Conservation (phyloP, 1,140 invertebrate genomes). For the Triops longicaudatus region DNA sequence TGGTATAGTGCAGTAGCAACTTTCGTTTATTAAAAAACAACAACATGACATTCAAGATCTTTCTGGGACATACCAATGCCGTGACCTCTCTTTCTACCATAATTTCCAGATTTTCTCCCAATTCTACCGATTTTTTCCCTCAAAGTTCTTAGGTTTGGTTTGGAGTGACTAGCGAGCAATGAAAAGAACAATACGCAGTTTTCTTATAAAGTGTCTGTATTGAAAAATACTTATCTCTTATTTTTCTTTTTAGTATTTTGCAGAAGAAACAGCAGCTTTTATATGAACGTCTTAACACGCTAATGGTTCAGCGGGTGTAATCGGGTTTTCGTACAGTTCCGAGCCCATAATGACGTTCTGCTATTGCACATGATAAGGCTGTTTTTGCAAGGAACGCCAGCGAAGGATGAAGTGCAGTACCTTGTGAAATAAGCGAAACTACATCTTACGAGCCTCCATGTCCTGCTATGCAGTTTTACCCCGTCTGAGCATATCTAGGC, state of each 20-base stretch:
- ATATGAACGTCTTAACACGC: not conserved
- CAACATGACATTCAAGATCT: not conserved
- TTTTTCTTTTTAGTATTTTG: no score
- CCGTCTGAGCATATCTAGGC: not conserved
- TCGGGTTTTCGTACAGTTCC: not conserved
- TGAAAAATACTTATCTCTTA: no score
- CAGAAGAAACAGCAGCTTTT: not conserved
- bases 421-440: not conserved
- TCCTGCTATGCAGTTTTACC: not conserved
- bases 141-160: not conserved
- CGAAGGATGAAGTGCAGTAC: not conserved
- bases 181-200: no score
- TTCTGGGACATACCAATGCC: not conserved
- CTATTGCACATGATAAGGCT: not conserved
- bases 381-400: not conserved
- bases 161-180: no score
- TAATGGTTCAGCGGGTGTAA: not conserved
- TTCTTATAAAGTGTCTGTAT: no score
- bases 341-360: not conserved
- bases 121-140: not conserved
- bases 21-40: not conserved
- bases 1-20: not conserved
- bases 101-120: not conserved
- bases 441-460: not conserved
- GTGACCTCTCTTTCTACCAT: not conserved